Evolutionary conservation across 1,140 invertebrate species (phyloP).

Genomic region (Heliconius congener): DNA sequence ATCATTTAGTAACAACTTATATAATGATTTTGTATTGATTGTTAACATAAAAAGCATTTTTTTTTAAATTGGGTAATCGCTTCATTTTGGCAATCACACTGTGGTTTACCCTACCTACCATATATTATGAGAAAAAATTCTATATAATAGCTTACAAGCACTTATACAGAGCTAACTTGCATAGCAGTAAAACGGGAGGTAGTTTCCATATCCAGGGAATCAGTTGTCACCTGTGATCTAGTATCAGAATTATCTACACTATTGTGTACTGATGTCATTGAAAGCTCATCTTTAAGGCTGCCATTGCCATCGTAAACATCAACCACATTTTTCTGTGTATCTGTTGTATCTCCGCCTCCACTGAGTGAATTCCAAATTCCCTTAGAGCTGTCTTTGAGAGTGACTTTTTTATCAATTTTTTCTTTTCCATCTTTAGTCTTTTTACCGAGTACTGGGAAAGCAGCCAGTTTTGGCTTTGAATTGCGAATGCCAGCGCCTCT

Average conservation of each 20-base stretch:
- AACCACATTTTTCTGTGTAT: constrained; percentile 64
- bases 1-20: no score
- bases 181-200: constrained; percentile 73
- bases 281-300: constrained; percentile 77
- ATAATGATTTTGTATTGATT: no score
- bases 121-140: neutral
- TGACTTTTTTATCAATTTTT: constrained; percentile 72
- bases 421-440: constrained; percentile 76
- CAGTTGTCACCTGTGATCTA: constrained; percentile 72
- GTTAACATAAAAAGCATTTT: no score
- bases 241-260: constrained; percentile 74
- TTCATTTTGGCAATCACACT: no score
- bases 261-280: constrained; percentile 71
- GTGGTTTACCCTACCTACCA: neutral
- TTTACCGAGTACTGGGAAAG: constrained; percentile 76
- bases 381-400: constrained; percentile 72
- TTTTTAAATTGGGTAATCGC: no score
- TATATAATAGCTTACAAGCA: constrained; percentile 12
- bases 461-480: constrained; percentile 74
- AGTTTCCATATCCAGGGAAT: constrained; percentile 71
- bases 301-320: constrained; percentile 59
- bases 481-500: constrained; percentile 62
- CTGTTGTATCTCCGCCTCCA: constrained; percentile 71
- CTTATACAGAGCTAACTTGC: constrained; percentile 80
- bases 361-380: constrained; percentile 71